Evolutionary conservation across 1,140 invertebrate species (phyloP).

Genomic region (Meloidogyne chitwoodi): DNA sequence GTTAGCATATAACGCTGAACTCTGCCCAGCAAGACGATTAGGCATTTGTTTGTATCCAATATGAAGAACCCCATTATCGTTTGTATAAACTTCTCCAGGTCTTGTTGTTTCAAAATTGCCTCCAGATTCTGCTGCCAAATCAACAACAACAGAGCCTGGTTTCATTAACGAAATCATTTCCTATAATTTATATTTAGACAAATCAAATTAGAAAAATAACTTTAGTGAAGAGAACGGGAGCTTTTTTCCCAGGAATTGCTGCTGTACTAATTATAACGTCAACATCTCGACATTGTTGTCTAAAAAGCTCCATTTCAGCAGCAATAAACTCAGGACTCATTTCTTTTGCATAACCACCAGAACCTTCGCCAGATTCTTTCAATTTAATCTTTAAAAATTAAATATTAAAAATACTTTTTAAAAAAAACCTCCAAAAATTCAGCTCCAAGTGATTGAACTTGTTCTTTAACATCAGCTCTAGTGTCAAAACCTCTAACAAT

Average conservation of each 20-base stretch:
- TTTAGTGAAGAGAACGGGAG: constrained; percentile 76
- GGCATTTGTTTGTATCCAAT: constrained; percentile 77
- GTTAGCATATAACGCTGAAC: constrained; percentile 80
- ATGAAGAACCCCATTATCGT: constrained; percentile 75
- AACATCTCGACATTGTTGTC: constrained; percentile 75
- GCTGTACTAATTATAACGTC: constrained; percentile 80
- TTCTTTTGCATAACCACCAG: constrained; percentile 81
- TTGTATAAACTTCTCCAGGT: constrained; percentile 72
- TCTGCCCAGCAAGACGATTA: constrained; percentile 77
- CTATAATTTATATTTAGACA: constrained; percentile 61
- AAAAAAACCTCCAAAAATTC: constrained; percentile 71
- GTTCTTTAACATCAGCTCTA: constrained; percentile 77
- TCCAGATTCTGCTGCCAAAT: constrained; percentile 80
- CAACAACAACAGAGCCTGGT: constrained; percentile 81
- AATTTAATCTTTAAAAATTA: constrained; percentile 43
- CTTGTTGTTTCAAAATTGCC: constrained; percentile 80
- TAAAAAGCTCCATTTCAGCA: constrained; percentile 79
- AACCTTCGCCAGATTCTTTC: constrained; percentile 77
- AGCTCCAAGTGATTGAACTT: constrained; percentile 82
- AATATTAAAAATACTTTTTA: neutral
- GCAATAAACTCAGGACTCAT: constrained; percentile 83
- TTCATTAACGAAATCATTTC: constrained; percentile 79
- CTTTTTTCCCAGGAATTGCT: constrained; percentile 80
- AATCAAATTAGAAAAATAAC: constrained; percentile 14
- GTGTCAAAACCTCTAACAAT: constrained; percentile 83